A percentile compares a stretch with the other conserved stretches of the same genome.
phyloP scores from a whole-genome alignment of 1,140 invertebrate genomes.

The Neomicropteryx cornuta region DNA sequence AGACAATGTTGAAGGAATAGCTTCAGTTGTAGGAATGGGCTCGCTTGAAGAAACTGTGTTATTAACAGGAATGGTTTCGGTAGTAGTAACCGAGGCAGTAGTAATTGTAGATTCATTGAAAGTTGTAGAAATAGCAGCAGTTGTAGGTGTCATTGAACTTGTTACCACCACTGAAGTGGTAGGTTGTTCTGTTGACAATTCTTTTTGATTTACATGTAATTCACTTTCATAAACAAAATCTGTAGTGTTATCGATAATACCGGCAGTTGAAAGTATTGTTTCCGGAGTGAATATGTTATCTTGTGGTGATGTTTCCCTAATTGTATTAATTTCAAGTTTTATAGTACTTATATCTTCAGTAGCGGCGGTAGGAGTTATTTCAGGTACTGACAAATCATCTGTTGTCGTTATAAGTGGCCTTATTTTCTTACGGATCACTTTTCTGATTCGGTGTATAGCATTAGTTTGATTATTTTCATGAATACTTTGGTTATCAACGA shows the following conservation, averaged over 20 bases:
- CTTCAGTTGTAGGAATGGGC: no score
- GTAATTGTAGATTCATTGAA: constrained; percentile 9
- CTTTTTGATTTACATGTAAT: constrained; percentile 2
- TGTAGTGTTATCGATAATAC: no score
- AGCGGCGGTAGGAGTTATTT: no score
- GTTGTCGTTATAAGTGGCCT: constrained; percentile 17
- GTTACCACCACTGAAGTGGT: not conserved
- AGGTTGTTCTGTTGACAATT: constrained; percentile 4
- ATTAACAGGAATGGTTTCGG: constrained; percentile 8
- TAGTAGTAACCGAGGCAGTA: constrained; percentile 9
- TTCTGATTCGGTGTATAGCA: constrained; percentile 28
- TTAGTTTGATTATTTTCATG: constrained; percentile 5
- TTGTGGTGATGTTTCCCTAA: no score
- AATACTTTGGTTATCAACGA: no score
- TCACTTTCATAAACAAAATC: no score
- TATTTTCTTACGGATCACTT: constrained; percentile 42
- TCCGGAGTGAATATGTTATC: no score
- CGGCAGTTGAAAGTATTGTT: no score
- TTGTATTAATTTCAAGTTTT: no score
- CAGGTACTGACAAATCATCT: not conserved
- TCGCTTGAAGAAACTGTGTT: no score
- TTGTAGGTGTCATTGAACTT: constrained; percentile 1
- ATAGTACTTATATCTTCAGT: no score
- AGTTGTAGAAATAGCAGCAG: constrained; percentile 3
- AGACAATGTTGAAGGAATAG: no score